These are phyloP conservation scores for Rotaria socialis DNA, from an alignment of 2,888 invertebrate species.

Conservation along the genomic window DNA sequence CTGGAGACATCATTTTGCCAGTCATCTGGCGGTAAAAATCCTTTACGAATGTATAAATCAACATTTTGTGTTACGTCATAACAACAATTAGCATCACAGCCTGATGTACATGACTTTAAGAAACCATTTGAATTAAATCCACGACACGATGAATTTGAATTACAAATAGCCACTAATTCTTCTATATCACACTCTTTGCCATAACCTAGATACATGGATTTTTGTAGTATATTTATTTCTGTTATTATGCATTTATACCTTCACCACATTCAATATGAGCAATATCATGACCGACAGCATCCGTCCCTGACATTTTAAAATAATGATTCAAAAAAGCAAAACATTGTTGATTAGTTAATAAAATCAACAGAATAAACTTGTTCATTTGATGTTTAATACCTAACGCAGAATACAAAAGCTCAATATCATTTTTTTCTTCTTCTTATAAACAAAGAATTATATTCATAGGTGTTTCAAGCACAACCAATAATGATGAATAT, in stretches of 20 bases:
- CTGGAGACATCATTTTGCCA: not conserved
- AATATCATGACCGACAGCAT: constrained; percentile 2
- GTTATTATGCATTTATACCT: not conserved
- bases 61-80: constrained; percentile 36
- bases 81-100: constrained; percentile 14
- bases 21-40: not conserved
- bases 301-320: constrained; percentile 1
- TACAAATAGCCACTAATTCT: not conserved
- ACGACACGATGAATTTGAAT: not conserved
- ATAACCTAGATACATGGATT: not conserved
- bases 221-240: not conserved
- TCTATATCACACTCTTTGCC: not conserved
- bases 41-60: constrained; percentile 6
- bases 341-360: not conserved
- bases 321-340: not conserved
- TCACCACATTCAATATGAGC: constrained; percentile 5
- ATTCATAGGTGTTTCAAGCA: not conserved
- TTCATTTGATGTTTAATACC: not conserved
- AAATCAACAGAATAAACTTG: not conserved
- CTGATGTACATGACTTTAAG: not conserved
- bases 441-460: not conserved
- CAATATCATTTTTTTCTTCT: too few relatives aligned
- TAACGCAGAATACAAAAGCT: too few relatives aligned
- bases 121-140: constrained; percentile 36
- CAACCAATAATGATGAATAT: not conserved